These are phyloP conservation scores for Willisornis vidua DNA, from an alignment of 2,113 vertebrate genomes.

Conservation along the genomic window DNA sequence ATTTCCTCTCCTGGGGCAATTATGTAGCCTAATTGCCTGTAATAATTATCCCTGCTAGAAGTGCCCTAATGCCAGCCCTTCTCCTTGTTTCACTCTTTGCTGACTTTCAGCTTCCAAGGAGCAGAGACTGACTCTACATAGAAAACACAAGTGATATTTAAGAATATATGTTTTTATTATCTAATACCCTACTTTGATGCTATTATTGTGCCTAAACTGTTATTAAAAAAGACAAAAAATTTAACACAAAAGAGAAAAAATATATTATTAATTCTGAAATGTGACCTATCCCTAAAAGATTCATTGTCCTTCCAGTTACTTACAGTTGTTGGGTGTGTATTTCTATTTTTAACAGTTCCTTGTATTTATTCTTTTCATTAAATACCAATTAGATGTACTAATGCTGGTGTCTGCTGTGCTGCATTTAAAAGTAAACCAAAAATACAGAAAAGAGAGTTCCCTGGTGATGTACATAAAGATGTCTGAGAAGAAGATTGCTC, in stretches of 20 bases:
- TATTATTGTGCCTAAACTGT: neutral
- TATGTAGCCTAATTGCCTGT: conserved; percentile 45
- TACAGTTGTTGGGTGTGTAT: neutral
- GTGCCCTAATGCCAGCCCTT: neutral
- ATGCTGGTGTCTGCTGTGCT: neutral
- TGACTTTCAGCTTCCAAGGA: neutral
- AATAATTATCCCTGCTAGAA: conserved; percentile 49
- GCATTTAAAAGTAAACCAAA: neutral
- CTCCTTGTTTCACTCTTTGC: neutral
- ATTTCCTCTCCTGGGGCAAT: conserved; percentile 59
- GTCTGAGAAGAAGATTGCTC: neutral
- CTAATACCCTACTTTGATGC: neutral
- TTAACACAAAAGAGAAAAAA: neutral
- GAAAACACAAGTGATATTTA: neutral
- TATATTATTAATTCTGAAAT: neutral
- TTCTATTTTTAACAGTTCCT: neutral
- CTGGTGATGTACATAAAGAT: neutral
- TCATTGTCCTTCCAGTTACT: neutral
- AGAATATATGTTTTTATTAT: neutral
- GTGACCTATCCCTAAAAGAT: neutral
- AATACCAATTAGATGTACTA: neutral
- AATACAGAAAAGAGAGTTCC: neutral
- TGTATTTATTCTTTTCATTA: neutral
- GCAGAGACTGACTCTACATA: neutral
- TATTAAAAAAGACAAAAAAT: neutral